phyloP scores from a whole-genome alignment of 2,797 vertebrate genomes.

The Zalophus californianus region DNA sequence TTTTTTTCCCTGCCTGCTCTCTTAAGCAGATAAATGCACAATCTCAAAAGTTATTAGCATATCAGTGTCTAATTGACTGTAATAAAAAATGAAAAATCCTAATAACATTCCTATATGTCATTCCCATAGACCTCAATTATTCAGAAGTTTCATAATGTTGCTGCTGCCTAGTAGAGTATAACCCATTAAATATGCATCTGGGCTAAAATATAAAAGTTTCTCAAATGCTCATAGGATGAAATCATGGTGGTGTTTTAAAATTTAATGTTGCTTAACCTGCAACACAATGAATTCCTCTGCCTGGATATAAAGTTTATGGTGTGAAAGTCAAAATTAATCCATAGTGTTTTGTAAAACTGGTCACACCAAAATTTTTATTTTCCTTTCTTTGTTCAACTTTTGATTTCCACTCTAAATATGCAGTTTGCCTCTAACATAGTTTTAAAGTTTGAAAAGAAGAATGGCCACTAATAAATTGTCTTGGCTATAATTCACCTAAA shows the following conservation, averaged over 20 bases:
- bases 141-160: conserved; percentile 71
- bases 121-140: conserved; percentile 79
- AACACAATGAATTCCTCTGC: conserved; percentile 75
- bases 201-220: conserved; percentile 76
- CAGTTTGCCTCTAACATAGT: neutral
- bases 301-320: conserved; percentile 71
- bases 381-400: conserved; percentile 58
- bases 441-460: conserved; percentile 25
- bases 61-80: conserved; percentile 81
- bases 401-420: conserved; percentile 23
- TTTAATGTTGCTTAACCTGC: conserved; percentile 75
- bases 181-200: conserved; percentile 77
- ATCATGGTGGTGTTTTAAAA: conserved; percentile 72
- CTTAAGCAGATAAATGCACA: conserved; percentile 76
- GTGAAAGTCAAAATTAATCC: conserved; percentile 74
- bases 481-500: neutral
- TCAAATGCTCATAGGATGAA: conserved; percentile 75
- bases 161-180: conserved; percentile 75
- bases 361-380: conserved; percentile 69
- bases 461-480: neutral
- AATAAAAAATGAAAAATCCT: conserved; percentile 85
- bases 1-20: conserved; percentile 58
- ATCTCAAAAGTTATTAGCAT: conserved; percentile 82
- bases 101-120: conserved; percentile 78
- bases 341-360: conserved; percentile 60